Conservation (phyloP, 1,140 invertebrate species). For the Temnothorax curvispinosus region DNA sequence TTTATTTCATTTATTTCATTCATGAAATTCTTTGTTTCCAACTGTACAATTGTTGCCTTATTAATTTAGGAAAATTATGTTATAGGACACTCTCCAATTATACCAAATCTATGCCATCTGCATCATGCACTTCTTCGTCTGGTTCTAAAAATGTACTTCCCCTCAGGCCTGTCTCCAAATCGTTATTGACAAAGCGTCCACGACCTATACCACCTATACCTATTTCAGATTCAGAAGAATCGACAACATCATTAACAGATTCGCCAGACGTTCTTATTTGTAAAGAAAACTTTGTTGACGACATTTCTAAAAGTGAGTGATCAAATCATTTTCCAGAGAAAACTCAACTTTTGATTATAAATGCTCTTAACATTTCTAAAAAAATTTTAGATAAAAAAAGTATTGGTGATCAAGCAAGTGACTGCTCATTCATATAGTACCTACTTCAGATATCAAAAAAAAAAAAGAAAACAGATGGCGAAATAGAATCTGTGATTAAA, state of each 20-base stretch:
- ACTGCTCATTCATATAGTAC: background rate
- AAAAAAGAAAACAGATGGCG: background rate
- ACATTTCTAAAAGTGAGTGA: background rate
- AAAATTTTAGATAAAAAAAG: constrained; percentile 6
- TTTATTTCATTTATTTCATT: too few species aligned
- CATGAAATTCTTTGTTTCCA: background rate
- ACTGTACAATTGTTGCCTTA: background rate
- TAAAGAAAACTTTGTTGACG: background rate
- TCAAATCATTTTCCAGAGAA: background rate
- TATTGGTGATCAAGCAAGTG: background rate
- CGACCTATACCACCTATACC: too few species aligned
- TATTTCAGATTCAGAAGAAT: too few species aligned
- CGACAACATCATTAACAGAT: background rate
- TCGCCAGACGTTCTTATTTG: background rate
- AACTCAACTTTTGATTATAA: background rate
- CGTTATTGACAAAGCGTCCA: too few species aligned
- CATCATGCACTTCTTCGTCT: background rate
- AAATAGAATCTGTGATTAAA: background rate
- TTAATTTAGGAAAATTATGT: background rate
- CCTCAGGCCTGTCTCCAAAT: too few species aligned
- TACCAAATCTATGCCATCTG: background rate
- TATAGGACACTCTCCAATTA: constrained; percentile 12
- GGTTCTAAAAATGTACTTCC: too few species aligned
- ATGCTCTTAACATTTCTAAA: background rate
- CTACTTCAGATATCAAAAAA: background rate